Base-by-base conservation (phyloP, 2,797 vertebrate species). In the Melopsittacus undulatus region DNA sequence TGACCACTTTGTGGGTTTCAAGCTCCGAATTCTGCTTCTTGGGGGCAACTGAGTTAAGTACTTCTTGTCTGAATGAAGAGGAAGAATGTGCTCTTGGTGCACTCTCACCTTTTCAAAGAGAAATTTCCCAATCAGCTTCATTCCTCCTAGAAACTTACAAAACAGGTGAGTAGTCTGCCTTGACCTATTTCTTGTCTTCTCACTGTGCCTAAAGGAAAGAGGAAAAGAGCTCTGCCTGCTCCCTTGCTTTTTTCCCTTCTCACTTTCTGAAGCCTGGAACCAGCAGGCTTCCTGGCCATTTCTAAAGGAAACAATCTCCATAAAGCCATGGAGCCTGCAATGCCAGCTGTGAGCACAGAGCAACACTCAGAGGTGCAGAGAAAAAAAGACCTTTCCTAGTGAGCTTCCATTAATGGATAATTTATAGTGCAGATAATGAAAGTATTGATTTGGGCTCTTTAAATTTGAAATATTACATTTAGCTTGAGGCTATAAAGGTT, bases 331-430 rank as follows among this genome's bases (percentile, higher is more conserved):
- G 26, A 72, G 42, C 11, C 49, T 78, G 64, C 21, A 63, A 3
- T 18, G 70, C 59, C 72, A 90, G 87, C 88, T 91, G 85, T 43
- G 74, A 82, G 85, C 74, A 46, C 62, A 74, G 34, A 92, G 68
- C 67, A 95, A 32, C 0, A 11, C 48, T 77, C 0, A 0, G 48
- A 90, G 75, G 43, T 45, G 24, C 56, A 94, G 70, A 40, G 29
- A 85, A 78, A 77, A 70, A 83, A 94, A 80, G 70, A 72, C 88
- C 52, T 72, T 78, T 62, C 77, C 48, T 90, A 92, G 95, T 80
- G 94, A 96, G 57, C 42, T 87, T 90, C 90, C 92, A 95, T 86
- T 95, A 96, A 94, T 45, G 91, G 95, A 74, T 77, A 94, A 95
- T 96, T 92, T 95, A 95, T 82, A 82, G 56, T 68, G 61, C 3